A percentile compares a stretch with the other conserved stretches of the same genome.
phyloP scores from a whole-genome alignment of 2,113 vertebrate genomes.

The Promerops cafer region DNA sequence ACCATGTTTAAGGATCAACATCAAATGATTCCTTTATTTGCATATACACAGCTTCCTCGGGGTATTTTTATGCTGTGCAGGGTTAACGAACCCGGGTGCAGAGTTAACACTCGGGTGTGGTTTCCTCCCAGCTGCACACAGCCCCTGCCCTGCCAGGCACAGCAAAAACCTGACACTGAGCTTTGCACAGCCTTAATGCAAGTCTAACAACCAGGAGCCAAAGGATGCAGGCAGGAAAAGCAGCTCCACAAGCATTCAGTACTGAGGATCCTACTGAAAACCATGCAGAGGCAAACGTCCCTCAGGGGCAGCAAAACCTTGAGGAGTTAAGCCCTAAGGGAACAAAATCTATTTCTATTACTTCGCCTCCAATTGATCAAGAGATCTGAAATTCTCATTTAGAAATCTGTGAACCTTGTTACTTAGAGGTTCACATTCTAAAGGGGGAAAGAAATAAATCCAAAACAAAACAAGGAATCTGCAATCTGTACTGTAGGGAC shows the following conservation, averaged over 20 bases:
- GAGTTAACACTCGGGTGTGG: neutral
- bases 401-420: neutral
- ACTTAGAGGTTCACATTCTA: neutral
- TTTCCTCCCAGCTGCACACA: neutral
- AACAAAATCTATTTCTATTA: neutral
- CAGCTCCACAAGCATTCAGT: neutral
- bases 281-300: neutral
- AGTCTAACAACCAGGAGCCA: neutral
- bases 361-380: neutral
- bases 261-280: neutral
- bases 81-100: neutral
- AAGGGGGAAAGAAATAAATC: neutral
- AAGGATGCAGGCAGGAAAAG: neutral
- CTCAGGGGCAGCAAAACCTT: neutral
- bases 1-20: neutral
- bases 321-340: neutral
- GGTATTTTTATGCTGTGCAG: neutral
- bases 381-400: neutral
- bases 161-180: neutral
- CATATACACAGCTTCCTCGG: neutral
- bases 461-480: neutral
- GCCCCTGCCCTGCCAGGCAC: neutral
- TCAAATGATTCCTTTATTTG: neutral
- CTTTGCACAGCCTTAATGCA: neutral
- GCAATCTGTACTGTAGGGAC: neutral